A percentile compares a stretch with the other conserved stretches of the same genome.
These are phyloP conservation scores for Acanthis flammea DNA, from an alignment of 2,797 vertebrate genomes.

Conservation along the genomic window DNA sequence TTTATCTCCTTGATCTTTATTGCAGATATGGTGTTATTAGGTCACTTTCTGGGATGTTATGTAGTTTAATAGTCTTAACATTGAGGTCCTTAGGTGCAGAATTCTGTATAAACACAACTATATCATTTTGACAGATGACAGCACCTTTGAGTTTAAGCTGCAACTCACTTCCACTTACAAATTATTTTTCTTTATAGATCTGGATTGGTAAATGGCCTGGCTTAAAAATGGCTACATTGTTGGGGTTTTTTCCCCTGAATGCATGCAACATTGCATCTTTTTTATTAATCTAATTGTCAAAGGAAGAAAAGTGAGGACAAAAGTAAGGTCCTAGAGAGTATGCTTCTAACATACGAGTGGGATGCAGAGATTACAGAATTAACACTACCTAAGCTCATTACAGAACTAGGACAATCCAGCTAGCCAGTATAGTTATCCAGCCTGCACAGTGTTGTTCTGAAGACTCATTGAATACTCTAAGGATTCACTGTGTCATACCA, in stretches of 20 bases:
- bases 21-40: slow-evolving; percentile 33
- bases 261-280: background rate
- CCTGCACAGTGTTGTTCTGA: background rate
- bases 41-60: background rate
- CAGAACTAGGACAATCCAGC: background rate
- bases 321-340: background rate
- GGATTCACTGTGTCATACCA: background rate
- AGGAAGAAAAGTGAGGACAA: background rate
- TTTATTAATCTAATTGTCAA: background rate
- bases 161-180: background rate
- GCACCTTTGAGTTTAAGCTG: background rate
- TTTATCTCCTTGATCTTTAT: slow-evolving; percentile 38
- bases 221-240: background rate
- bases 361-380: background rate
- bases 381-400: background rate
- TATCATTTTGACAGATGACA: background rate
- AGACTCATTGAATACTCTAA: background rate
- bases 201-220: background rate
- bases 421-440: background rate
- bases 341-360: background rate
- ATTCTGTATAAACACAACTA: background rate
- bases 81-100: background rate
- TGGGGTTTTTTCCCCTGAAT: background rate
- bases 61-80: background rate
- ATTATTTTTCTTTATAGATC: background rate